Percentiles rank a stretch among this genome's conserved stretches.
phyloP scores from a whole-genome alignment of 2,888 invertebrate genomes.

The Thecophora atra region DNA sequence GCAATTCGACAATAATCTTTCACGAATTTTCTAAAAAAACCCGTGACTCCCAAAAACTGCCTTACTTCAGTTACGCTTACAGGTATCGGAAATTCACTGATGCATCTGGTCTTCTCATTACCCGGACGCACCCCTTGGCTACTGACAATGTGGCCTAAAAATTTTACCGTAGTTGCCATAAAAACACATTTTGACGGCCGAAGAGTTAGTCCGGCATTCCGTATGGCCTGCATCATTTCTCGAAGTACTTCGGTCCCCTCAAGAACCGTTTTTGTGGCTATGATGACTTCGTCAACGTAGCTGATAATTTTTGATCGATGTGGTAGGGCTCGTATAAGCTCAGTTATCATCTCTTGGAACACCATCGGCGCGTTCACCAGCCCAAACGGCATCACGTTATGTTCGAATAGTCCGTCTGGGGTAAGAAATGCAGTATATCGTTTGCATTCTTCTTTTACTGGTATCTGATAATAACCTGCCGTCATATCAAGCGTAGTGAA shows the following conservation, averaged over 20 bases:
- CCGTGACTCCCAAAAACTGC: conserved; percentile 36
- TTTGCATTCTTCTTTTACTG: conserved; percentile 44
- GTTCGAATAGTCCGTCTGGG: conserved; percentile 54
- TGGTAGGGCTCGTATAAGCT: conserved; percentile 23
- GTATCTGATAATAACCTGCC: too few species aligned
- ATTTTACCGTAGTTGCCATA: conserved; percentile 39
- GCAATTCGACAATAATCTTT: conserved; percentile 31
- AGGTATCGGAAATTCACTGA: conserved; percentile 38
- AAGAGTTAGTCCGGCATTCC: conserved; percentile 36
- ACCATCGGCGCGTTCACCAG: conserved; percentile 52
- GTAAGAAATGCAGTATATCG: conserved; percentile 49
- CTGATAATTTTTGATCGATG: conserved; percentile 20
- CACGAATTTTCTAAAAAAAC: conserved; percentile 41
- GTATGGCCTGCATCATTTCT: conserved; percentile 33
- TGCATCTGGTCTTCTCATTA: conserved; percentile 35
- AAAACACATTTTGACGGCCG: conserved; percentile 45
- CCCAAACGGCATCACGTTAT: conserved; percentile 55
- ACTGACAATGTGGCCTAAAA: conserved; percentile 37
- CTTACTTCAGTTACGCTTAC: conserved; percentile 31
- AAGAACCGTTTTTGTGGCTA: conserved; percentile 11
- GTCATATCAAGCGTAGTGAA: too few species aligned
- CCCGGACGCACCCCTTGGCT: conserved; percentile 36
- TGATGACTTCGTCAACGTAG: conserved; percentile 35
- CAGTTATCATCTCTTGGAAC: conserved; percentile 52
- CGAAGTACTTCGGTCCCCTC: conserved; percentile 13